Base-by-base conservation (phyloP, 1,140 invertebrate genomes). In the Brachionus rubens region DNA sequence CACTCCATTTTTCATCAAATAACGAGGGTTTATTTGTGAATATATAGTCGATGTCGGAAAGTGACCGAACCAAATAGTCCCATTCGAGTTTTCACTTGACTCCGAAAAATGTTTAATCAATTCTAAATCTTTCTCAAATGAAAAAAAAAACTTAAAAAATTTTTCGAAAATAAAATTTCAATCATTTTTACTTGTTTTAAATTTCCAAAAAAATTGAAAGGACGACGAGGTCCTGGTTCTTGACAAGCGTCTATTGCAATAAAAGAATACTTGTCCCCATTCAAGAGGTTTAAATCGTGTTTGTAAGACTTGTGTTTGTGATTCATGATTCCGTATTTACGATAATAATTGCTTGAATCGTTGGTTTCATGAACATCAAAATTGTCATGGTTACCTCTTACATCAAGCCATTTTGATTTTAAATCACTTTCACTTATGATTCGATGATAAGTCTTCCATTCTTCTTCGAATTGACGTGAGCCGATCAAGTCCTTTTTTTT, bases 361-460 rank as follows among this genome's bases (percentile, higher is more conserved):
- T 88, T 85, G 65, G 88, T 81, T 78, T 87, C 85, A 54, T 89
- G 86, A 43, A 94, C 90, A 85, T 93, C 91, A 85, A 95, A 95
- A 83, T 93, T 92, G 88, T 96, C 92, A 89, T 96, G 94, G 88
- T 96, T 96, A 83, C 94, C 94, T 84, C 93, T 87, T 76, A 94
- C 90, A 85, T 96, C 94, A 50, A 96, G 85, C 92, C 93, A 96
- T 9, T 88, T 85, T 3, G 91, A 88, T 89, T 54, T 89, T 85
- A 12, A 75, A 33, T 52, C 79, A 40, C 78, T 89, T 77, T 90
- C 87, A 43, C 88, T 86, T 28, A 95, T 85, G 77, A 91, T 86
- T 79, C 89, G 86, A 77, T 88, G 85, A 83, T 96, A 96, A 78
- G 88, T 86, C 77, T 89, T 81, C 93, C 93, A 96, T 86, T 96